Conservation (phyloP, 2,888 invertebrate genomes). For the Seira sanloemensis region DNA sequence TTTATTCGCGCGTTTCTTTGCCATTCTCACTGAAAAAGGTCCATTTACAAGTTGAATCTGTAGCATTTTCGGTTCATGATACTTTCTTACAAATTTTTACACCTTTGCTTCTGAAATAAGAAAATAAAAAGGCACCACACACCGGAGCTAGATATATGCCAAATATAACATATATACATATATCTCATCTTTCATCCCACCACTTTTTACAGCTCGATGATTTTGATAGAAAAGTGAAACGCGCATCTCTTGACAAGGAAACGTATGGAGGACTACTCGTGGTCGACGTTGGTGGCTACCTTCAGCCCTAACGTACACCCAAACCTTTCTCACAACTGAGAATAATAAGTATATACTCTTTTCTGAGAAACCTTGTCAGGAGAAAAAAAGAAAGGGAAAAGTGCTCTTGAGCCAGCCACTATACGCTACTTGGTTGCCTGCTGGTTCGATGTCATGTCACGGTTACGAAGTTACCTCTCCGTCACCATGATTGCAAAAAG, state of each 20-base stretch:
- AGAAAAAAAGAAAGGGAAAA: constrained; percentile 5
- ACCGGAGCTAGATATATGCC: not conserved
- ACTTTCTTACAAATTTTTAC: constrained; percentile 11
- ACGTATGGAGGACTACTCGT: not conserved
- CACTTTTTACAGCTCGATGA: not conserved
- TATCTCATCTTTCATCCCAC: constrained; percentile 3
- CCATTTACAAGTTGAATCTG: not conserved
- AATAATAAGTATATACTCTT: constrained; percentile 19
- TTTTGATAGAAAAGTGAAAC: constrained; percentile 26
- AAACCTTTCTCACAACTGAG: too few species aligned
- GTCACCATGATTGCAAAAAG: not conserved
- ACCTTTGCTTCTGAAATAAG: not conserved
- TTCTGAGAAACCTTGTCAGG: not conserved
- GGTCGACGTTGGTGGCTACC: constrained; percentile 12
- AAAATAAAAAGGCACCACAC: not conserved
- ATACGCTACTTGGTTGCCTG: constrained; percentile 17
- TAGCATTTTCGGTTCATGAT: not conserved
- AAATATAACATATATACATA: not conserved
- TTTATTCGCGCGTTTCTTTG: not conserved
- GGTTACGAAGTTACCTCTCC: not conserved
- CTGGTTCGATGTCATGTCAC: constrained; percentile 12
- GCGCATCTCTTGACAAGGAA: constrained; percentile 15
- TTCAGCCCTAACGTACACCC: too few species aligned
- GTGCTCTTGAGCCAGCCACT: not conserved
- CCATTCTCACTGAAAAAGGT: not conserved